Evolutionary conservation across 2,888 invertebrate genomes (phyloP), one percentile per base, ranked within the genome.

Genomic region (Tipula confusa): DNA sequence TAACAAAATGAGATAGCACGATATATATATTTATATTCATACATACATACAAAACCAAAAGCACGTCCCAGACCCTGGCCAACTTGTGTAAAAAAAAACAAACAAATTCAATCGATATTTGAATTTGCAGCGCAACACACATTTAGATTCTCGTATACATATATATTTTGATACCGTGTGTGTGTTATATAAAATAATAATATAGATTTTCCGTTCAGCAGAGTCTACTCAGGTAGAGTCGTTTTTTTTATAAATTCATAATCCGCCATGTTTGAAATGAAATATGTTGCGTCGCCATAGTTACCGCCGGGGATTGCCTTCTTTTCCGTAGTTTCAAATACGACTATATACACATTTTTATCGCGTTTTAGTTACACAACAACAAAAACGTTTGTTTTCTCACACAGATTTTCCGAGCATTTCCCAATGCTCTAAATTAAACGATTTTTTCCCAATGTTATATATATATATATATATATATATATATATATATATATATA

Each of bases 1-100:
- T 64, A 64, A 64, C 9, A 15, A 43, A 64, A 64, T n/a, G 64
- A 64, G 64, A 64, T 64, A 24, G 64, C 64, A 64, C 43, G 43
- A 64, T 18, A 24, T n/a, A 64, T 43, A 1, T n/a, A n/a, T 15
- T n/a, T n/a, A 43, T n/a, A 43, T 15, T 15, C 43, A 64, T 24
- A 2, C 64, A 24, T 18, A 64, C 64, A 64, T 43, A 15, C 43
- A 15, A 43, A 9, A 64, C 1, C 18, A 64, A 64, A 64, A 24
- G 64, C 64, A 64, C 64, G 64, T 64, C 64, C 64, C 64, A 64
- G 64, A 64, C 64, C 64, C 64, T 64, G 64, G 64, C 64, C 64
- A 64, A 64, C 64, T 64, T 64, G 64, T 64, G 7, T 43, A 11
- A 43, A 43, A 43, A 43, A 43, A 43, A 6, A 43, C n/a, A 43